Evolutionary conservation across 1,140 invertebrate genomes (phyloP), one percentile per base, ranked within the genome.

Genomic region (Bicyclus anynana): DNA sequence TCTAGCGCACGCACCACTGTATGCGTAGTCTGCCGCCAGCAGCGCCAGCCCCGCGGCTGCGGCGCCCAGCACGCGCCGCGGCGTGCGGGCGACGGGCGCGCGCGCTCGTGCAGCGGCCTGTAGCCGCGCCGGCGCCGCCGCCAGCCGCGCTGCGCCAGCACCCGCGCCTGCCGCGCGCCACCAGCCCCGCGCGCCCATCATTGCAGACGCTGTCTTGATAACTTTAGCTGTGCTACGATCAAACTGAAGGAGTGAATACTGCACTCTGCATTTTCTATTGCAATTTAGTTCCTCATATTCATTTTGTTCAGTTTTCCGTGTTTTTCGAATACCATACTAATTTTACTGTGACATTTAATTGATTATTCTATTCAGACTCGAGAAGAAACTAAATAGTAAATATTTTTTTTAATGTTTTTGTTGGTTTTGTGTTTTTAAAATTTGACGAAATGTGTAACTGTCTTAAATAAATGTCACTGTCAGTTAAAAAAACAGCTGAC

Each of bases 21-120:
- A 85, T 26, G 72, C 59, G 59, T 80, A 69, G 59, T 82, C 79
- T 51, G 77, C 79, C 20, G 82, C 75, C 5, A 83, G 58, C 17
- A 80, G 59, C 5, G 74, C 77, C 9, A 80, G 52, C 12, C 72
- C 76, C 10, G 86, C 12, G 1, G 78, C 53, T 38, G 74, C 71
- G 5, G 60, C 64, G 6, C 66, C 71, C 13, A 72, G 21, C 10
- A 40, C 47, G 13, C 56, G 54, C 12, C 56, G 27, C 2, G 26
- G 29, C 9, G 51, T 49, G 20, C 17, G 42, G 5, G 16, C 18
- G 18, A 20, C 21, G 9, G 27, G 13, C 40, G 29, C 49, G 2
- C 40, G 7, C 9, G 2, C 7, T 5, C 40, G 40, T 5, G 40
- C 18, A 6, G 9, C 18, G 10, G 17, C 16, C 14, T 2, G 2